Base-by-base conservation (phyloP, 2,888 invertebrate genomes). In the Malacosoma neustria region DNA sequence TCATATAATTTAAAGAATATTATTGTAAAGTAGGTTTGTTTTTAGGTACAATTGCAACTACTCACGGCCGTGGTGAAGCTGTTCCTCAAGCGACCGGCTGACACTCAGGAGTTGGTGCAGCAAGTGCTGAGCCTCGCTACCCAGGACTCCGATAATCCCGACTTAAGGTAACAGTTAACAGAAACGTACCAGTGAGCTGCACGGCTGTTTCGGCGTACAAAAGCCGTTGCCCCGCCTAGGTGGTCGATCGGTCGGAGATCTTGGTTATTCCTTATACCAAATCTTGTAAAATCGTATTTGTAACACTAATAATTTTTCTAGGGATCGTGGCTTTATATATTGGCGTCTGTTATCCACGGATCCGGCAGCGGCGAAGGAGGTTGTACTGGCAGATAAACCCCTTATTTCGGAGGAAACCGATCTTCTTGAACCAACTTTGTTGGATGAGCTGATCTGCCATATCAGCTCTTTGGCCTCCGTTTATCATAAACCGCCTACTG, bases 361-460 rank as follows among this genome's bases (percentile, higher is more conserved):
- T 86, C 99, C 99, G 0, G 98, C 97, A 3, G 99, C 99, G 1
- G 99, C 99, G 13, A 99, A 99, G 71, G 98, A 99, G 75, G 99
- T 99, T 29, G 99, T 99, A 1, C 85, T 99, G 33, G 99, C 99
- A 0, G 99, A 99, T 75, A 99, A 99, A 66, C 99, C 99, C 1
- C 88, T 99, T 37, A 99, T 99, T 68, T 98, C 98, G 0, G 99
- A 99, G 73, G 99, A 99, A 87, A 99, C 99, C 0, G 99, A 99
- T 87, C 87, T 99, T 32, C 81, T 99, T 49, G 99, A 99, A 72
- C 99, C 99, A 0, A 99, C 99, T 0, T 85, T 99, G 31, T 82
- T 99, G 44, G 99, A 99, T 73, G 99, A 99, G 79, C 89, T 99
- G 39, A 98, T 99, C 64, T 99, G 99, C 70, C 99, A 99, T 79